Conservation (phyloP, 2,888 invertebrate genomes). For the Drosophila limbata region DNA sequence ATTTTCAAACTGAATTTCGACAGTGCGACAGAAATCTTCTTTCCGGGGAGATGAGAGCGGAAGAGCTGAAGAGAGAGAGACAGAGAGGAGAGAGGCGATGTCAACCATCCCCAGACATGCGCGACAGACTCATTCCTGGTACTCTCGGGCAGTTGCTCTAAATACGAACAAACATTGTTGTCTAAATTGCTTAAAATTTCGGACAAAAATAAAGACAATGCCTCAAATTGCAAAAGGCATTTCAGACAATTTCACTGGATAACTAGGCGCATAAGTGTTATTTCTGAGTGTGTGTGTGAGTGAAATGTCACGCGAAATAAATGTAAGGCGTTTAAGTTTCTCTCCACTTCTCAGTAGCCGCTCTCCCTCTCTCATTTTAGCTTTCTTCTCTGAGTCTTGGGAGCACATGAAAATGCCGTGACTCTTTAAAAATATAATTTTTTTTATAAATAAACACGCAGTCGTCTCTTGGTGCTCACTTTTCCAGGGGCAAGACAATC, state of each 20-base stretch:
- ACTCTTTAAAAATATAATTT: slow-evolving; percentile 56
- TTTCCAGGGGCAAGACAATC: slow-evolving; percentile 30
- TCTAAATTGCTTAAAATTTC: slow-evolving; percentile 68
- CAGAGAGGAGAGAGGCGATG: slow-evolving; percentile 11
- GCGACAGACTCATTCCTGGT: slow-evolving; percentile 46
- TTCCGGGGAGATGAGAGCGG: slow-evolving; percentile 57
- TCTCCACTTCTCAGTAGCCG: not conserved
- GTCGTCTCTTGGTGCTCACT: not conserved
- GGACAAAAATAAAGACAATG: slow-evolving; percentile 62
- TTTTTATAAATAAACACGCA: slow-evolving; percentile 49
- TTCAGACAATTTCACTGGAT: slow-evolving; percentile 61
- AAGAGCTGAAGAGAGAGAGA: slow-evolving; percentile 16
- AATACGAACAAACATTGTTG: slow-evolving; percentile 63
- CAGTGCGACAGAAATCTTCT: slow-evolving; percentile 46
- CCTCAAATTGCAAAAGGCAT: slow-evolving; percentile 32
- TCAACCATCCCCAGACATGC: slow-evolving; percentile 60
- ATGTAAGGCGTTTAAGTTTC: slow-evolving; percentile 54
- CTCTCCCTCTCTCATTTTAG: not conserved
- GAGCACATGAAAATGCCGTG: slow-evolving; percentile 59
- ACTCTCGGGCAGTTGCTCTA: slow-evolving; percentile 33
- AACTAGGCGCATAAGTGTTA: slow-evolving; percentile 62
- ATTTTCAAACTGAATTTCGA: slow-evolving; percentile 80
- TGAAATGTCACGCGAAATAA: slow-evolving; percentile 76
- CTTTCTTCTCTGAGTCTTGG: slow-evolving; percentile 19
- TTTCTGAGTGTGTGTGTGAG: slow-evolving; percentile 27